These are phyloP conservation scores for Danionella cerebrum DNA, from an alignment of 2,113 vertebrate species.

Conservation along the genomic window DNA sequence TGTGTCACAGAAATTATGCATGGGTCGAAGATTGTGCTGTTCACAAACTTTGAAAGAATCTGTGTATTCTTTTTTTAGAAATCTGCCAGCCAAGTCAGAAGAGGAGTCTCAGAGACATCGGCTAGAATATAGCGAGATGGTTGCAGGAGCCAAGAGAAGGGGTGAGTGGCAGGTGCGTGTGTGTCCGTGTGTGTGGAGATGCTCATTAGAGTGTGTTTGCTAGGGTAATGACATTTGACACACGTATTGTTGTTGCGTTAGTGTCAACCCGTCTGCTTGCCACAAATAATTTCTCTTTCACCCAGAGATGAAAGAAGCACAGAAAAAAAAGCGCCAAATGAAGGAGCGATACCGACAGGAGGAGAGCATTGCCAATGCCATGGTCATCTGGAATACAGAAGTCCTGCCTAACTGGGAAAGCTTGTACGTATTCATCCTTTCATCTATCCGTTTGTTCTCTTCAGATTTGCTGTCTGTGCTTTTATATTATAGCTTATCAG, in stretches of 20 bases:
- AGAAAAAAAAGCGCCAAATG: constrained; percentile 82
- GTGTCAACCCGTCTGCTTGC: not conserved
- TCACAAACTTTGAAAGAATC: not conserved
- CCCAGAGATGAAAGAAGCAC: constrained; percentile 80
- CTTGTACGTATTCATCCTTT: constrained; percentile 66
- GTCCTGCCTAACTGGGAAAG: constrained; percentile 81
- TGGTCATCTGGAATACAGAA: constrained; percentile 83
- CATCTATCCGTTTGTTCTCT: too few relatives aligned
- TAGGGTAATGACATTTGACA: not conserved
- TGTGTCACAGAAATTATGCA: too few relatives aligned
- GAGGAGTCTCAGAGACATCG: constrained; percentile 91
- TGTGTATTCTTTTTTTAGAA: constrained; percentile 61
- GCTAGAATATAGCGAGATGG: constrained; percentile 94
- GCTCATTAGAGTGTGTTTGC: not conserved
- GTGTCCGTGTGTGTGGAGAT: not conserved
- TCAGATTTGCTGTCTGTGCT: too few relatives aligned
- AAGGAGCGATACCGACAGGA: constrained; percentile 80
- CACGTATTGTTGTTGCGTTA: not conserved
- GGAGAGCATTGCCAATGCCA: constrained; percentile 77
- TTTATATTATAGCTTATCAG: too few relatives aligned
- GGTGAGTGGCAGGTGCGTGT: constrained; percentile 60
- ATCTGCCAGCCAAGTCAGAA: constrained; percentile 88
- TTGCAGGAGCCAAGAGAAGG: constrained; percentile 90
- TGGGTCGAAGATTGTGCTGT: not conserved
- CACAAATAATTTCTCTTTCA: not conserved